These are phyloP conservation scores for Pseudococcus jackbeardsleyi DNA, from an alignment of 2,888 invertebrate species.

Conservation along the genomic window DNA sequence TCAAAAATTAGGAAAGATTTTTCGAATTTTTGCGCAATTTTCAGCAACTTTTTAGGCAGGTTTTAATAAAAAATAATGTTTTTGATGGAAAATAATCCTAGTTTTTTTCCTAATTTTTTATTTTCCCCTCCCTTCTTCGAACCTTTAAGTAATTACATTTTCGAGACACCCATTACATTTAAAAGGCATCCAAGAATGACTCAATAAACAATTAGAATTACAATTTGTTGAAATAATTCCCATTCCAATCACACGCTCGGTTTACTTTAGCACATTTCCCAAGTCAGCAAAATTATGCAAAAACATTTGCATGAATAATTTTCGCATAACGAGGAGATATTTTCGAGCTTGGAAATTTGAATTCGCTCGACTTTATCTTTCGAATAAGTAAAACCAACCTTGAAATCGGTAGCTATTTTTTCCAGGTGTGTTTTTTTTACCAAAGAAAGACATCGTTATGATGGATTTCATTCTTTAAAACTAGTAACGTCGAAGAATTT, in stretches of 20 bases:
- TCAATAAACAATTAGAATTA: too few relatives aligned
- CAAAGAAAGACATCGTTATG: neutral
- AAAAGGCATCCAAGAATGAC: too few relatives aligned
- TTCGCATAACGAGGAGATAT: neutral
- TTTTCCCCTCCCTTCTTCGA: too few relatives aligned
- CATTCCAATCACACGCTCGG: neutral
- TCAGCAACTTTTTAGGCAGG: too few relatives aligned
- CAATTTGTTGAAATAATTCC: too few relatives aligned
- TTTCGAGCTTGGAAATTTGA: neutral
- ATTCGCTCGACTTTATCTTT: neutral
- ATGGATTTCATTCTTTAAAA: neutral
- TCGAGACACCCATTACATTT: too few relatives aligned
- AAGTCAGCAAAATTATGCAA: neutral
- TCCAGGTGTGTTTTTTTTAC: neutral
- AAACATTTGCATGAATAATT: constrained; percentile 19
- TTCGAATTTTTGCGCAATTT: too few relatives aligned
- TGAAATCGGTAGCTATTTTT: neutral
- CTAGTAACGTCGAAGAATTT: neutral
- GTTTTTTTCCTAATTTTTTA: too few relatives aligned
- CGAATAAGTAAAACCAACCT: neutral
- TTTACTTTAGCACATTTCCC: neutral
- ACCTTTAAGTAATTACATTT: too few relatives aligned
- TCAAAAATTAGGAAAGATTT: too few relatives aligned
- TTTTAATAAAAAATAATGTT: too few relatives aligned
- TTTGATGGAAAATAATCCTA: too few relatives aligned